Evolutionary conservation across 2,888 invertebrate genomes (phyloP).

Genomic region (Notodonta dromedarius): DNA sequence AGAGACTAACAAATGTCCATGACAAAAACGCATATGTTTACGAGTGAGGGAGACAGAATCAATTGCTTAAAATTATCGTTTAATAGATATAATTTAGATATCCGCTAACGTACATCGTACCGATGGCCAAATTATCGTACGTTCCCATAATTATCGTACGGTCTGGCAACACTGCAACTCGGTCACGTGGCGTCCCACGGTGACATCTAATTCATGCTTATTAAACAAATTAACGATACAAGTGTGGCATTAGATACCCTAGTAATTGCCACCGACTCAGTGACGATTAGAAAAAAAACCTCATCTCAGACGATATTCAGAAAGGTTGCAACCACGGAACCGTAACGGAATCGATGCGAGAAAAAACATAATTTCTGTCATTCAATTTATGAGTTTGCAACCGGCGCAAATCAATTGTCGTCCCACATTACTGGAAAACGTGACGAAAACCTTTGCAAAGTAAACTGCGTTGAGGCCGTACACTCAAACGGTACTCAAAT

Average conservation of each 20-base stretch:
- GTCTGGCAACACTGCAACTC: not conserved
- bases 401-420: conserved; percentile 20
- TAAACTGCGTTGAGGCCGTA: conserved; percentile 6
- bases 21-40: too few species aligned
- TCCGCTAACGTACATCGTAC: too few species aligned
- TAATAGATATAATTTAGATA: too few species aligned
- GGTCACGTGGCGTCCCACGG: conserved; percentile 63
- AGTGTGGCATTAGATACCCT: conserved; percentile 50
- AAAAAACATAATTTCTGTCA: conserved; percentile 30
- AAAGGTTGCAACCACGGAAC: conserved; percentile 32
- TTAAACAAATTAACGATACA: conserved; percentile 76
- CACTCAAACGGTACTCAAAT: too few species aligned
- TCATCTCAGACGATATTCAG: conserved; percentile 28
- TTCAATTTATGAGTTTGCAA: conserved; percentile 19
- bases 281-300: conserved; percentile 43
- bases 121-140: too few species aligned
- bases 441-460: conserved; percentile 5
- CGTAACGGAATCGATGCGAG: conserved; percentile 30
- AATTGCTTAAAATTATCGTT: too few species aligned
- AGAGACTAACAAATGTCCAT: too few species aligned
- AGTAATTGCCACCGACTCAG: conserved; percentile 43
- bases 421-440: conserved; percentile 18
- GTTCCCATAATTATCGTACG: too few species aligned
- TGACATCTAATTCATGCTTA: conserved; percentile 77
- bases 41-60: too few species aligned